Base-by-base conservation (phyloP, 1,140 invertebrate species). In the Zaprionus ornatus region DNA sequence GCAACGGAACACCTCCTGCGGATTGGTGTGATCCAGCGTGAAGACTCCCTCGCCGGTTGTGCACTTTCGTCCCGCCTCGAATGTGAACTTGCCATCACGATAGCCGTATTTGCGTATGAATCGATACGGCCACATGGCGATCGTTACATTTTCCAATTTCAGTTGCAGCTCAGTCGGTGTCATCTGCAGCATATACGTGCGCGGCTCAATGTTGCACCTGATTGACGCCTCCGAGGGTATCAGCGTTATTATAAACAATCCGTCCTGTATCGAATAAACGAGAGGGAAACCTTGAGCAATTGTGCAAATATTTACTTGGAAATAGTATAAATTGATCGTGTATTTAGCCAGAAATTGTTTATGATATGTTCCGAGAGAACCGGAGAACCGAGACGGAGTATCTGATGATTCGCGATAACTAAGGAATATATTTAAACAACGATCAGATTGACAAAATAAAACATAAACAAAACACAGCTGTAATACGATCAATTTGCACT, bases 61-160 rank as follows among this genome's bases (percentile, higher is more conserved):
- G 93, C 97, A 98, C 92, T 97, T 97, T 72, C 97, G 94, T 4
- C 97, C 97, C n/a, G 97, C 97, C 94, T 98, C 97, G 93, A 98
- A 97, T 19, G 96, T 97, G 87, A 98, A 98, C 87, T 95, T 96
- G 40, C 96, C 96, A 79, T 95, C 95, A 69, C 95, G 95, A 77
- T 96, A 96, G 23, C 97, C 97, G 93, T 98, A 98, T 65, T 96
- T 93, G 62, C 97, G 94, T 71, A 98, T 97, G 85, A 96, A 97
- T 75, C 95, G 95, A 92, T 97, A 98, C 42, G 97, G 97, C 97
- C 97, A 98, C n/a, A 95, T 96, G 73, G 95, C 97, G 63, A 97
- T 93, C 7, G 96, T 90, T 69, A 94, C 94, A 68, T 94, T 94
- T 79, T 95, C 94, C 82, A 95, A 95, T 91, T 95, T 94, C 65